Evolutionary conservation across 1,140 invertebrate species (phyloP).

Genomic region (Holotrichia oblita): DNA sequence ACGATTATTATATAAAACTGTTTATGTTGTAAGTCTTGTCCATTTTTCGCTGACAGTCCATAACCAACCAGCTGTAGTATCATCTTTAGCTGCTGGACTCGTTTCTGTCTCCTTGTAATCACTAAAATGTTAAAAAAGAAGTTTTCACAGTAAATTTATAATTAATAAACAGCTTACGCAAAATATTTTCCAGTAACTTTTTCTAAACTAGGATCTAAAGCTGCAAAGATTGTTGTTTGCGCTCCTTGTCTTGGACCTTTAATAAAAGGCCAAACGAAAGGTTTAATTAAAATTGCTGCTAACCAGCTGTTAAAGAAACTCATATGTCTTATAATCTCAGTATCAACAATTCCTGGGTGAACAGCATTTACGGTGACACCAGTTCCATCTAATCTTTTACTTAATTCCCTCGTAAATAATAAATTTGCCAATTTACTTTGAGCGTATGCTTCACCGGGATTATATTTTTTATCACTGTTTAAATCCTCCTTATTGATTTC

Average conservation of each 20-base stretch:
- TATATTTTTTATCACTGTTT: constrained; percentile 77
- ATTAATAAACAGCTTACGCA: constrained; percentile 63
- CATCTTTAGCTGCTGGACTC: constrained; percentile 68
- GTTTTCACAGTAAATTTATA: not conserved
- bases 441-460: constrained; percentile 76
- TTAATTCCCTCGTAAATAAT: constrained; percentile 83
- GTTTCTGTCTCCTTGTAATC: constrained; percentile 69
- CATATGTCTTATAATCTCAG: constrained; percentile 83
- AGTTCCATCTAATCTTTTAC: constrained; percentile 73
- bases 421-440: constrained; percentile 93
- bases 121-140: constrained; percentile 64
- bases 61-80: constrained; percentile 71
- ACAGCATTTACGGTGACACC: constrained; percentile 84
- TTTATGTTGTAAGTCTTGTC: constrained; percentile 65
- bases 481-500: constrained; percentile 80
- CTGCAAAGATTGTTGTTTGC: constrained; percentile 76
- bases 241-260: constrained; percentile 78
- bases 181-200: constrained; percentile 79
- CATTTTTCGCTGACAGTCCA: constrained; percentile 86
- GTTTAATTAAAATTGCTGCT: constrained; percentile 71
- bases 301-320: constrained; percentile 69
- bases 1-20: not conserved
- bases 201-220: constrained; percentile 73
- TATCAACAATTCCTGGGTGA: constrained; percentile 89
- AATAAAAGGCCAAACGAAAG: constrained; percentile 79